A percentile compares a stretch with the other conserved stretches of the same genome.
Conservation (phyloP, 2,113 vertebrate genomes). For the Chaenogobius annularis region DNA sequence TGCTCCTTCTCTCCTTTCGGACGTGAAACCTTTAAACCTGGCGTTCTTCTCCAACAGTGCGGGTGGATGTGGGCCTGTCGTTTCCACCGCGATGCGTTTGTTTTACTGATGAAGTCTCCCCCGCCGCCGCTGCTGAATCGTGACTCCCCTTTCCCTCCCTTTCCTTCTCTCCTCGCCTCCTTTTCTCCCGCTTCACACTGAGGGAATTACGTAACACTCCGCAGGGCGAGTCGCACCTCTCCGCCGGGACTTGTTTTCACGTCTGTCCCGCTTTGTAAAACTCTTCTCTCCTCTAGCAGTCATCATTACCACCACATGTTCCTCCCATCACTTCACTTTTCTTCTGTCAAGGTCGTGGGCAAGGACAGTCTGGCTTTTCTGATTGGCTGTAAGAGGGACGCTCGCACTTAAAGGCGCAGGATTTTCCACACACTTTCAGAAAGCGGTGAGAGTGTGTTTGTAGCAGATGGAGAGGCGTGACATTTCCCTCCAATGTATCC, state of each 20-base stretch:
- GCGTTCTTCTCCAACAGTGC: no score
- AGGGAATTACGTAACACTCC: conserved; percentile 63
- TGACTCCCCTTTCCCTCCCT: conserved; percentile 46
- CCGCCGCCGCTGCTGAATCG: conserved; percentile 20
- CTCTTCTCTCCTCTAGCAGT: conserved; percentile 13
- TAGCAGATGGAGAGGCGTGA: conserved; percentile 18
- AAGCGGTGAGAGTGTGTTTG: conserved; percentile 36
- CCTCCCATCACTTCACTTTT: conserved; percentile 26
- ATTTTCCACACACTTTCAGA: background rate
- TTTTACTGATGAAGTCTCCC: background rate
- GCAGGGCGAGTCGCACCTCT: conserved; percentile 20
- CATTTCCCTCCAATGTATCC: conserved; percentile 12
- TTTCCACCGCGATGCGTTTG: background rate
- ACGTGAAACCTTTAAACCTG: no score
- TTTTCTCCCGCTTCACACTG: conserved; percentile 26
- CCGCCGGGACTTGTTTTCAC: conserved; percentile 1
- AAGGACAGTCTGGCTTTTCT: conserved; percentile 59
- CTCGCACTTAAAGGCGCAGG: conserved; percentile 61
- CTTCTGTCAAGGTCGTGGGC: conserved; percentile 66
- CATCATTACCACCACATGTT: conserved; percentile 31
- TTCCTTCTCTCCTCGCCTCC: conserved; percentile 25
- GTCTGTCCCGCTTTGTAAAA: conserved; percentile 24
- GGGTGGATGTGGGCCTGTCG: background rate
- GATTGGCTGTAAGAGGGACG: conserved; percentile 55
- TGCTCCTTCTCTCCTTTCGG: no score